Conservation (phyloP, 2,888 invertebrate species). For the Dryobotodes eremita region DNA sequence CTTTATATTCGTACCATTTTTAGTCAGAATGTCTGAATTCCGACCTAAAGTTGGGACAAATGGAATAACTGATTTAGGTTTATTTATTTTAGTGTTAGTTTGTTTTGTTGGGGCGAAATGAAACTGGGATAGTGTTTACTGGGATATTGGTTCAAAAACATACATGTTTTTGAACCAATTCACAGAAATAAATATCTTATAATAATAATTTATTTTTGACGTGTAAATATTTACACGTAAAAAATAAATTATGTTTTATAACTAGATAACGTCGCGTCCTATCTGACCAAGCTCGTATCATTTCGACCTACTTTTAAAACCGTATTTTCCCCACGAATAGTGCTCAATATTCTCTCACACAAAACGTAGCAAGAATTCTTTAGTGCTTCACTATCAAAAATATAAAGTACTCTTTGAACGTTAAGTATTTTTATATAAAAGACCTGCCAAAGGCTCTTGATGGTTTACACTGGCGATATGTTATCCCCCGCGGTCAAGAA, state of each 20-base stretch:
- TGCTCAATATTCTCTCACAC: constrained; percentile 14
- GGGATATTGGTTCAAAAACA: neutral
- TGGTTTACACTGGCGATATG: constrained; percentile 57
- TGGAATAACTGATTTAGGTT: constrained; percentile 11
- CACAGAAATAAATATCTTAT: too few species aligned
- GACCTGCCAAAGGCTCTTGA: constrained; percentile 50
- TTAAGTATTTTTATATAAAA: constrained; percentile 53
- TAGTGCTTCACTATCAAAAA: constrained; percentile 35
- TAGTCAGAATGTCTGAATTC: constrained; percentile 18
- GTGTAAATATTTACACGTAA: neutral
- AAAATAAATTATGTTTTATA: neutral
- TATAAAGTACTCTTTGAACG: constrained; percentile 35
- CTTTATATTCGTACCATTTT: constrained; percentile 37
- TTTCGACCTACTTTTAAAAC: constrained; percentile 1
- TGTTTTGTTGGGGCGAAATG: neutral
- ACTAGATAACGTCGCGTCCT: neutral
- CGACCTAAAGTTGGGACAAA: constrained; percentile 15
- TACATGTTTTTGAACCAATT: too few species aligned
- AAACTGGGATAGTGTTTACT: constrained; percentile 7
- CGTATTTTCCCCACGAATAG: neutral
- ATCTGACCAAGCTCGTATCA: neutral
- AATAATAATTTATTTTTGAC: too few species aligned
- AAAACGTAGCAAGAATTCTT: constrained; percentile 7
- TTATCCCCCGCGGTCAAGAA: constrained; percentile 63
- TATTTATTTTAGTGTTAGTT: neutral